Conservation (phyloP, 2,113 vertebrate species). For the Raja brachyura region DNA sequence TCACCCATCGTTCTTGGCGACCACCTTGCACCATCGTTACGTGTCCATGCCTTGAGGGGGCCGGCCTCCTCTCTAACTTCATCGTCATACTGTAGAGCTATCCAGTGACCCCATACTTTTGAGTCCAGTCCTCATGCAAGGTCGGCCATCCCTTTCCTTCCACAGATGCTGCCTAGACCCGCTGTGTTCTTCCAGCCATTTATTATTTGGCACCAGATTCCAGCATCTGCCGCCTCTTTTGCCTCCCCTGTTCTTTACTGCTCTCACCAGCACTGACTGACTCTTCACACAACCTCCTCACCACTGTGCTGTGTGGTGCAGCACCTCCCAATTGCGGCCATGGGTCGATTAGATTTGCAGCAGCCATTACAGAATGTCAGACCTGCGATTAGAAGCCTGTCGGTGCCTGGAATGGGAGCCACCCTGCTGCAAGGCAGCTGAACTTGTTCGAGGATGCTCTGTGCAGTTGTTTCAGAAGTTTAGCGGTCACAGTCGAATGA, state of each 20-base stretch:
- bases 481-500: constrained; percentile 9
- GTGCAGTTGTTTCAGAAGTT: constrained; percentile 3
- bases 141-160: no score
- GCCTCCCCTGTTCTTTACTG: neutral
- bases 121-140: no score
- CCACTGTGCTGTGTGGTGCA: neutral
- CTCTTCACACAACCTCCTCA: neutral
- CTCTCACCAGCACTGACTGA: neutral
- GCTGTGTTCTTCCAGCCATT: no score
- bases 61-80: neutral
- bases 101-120: neutral
- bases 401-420: neutral
- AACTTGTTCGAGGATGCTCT: neutral
- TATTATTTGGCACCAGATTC: no score
- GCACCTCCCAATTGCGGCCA: neutral
- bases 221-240: no score
- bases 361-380: neutral
- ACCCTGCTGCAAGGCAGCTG: neutral
- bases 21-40: neutral
- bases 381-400: neutral
- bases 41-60: no score
- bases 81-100: neutral
- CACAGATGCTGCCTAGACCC: no score
- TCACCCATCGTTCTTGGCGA: no score
- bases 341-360: neutral